Conservation (phyloP, 2,888 invertebrate species). For the Cyaniris semiargus region DNA sequence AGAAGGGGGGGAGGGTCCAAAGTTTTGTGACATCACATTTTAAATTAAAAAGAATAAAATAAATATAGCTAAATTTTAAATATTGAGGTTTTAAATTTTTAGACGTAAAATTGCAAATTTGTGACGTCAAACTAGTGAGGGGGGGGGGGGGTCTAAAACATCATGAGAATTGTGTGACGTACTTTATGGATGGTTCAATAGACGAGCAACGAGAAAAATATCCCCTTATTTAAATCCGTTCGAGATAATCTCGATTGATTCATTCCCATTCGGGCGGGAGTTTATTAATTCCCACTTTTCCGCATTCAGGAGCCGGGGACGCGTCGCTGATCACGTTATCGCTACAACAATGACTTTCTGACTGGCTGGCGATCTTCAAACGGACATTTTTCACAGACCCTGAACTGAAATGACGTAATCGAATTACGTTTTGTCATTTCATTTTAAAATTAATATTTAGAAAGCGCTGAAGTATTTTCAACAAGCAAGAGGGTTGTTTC, state of each 20-base stretch:
- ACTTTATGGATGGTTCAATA: too few relatives aligned
- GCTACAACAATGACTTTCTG: constrained; percentile 76
- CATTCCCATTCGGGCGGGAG: constrained; percentile 35
- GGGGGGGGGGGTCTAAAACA: too few relatives aligned
- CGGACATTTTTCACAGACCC: constrained; percentile 49
- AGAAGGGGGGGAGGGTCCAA: too few relatives aligned
- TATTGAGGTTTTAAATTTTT: too few relatives aligned
- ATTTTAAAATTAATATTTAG: not conserved
- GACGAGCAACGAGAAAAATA: not conserved
- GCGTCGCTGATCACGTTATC: constrained; percentile 68
- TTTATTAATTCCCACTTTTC: constrained; percentile 58
- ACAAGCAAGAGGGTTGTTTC: not conserved
- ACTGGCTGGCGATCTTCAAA: constrained; percentile 54
- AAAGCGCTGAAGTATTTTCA: not conserved
- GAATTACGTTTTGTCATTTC: constrained; percentile 14
- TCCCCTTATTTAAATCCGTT: constrained; percentile 12
- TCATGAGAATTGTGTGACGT: too few relatives aligned
- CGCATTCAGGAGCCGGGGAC: constrained; percentile 55
- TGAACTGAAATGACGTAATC: constrained; percentile 25
- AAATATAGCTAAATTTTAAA: too few relatives aligned
- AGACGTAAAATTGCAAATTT: too few relatives aligned
- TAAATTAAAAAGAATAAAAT: too few relatives aligned
- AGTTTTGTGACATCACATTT: too few relatives aligned
- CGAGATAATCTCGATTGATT: constrained; percentile 26
- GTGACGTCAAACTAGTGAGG: too few relatives aligned